Percentiles rank a stretch among this genome's conserved stretches.
Conservation (phyloP, 2,888 invertebrate species). For the Calameuta pallipes region DNA sequence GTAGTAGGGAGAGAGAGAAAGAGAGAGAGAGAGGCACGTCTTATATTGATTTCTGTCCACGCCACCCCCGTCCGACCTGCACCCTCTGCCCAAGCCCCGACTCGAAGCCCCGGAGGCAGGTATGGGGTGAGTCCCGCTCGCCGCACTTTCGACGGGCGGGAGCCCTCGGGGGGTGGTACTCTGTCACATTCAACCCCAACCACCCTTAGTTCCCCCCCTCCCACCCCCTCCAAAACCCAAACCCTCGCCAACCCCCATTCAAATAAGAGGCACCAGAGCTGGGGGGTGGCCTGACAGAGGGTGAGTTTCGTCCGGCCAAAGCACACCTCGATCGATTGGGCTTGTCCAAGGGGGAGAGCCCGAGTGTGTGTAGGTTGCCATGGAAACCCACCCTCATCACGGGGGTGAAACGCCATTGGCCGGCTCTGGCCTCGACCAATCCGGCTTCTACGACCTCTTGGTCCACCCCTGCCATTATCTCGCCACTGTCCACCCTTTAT, state of each 20-base stretch:
- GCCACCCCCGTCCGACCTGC: slow-evolving; percentile 53
- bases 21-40: slow-evolving; percentile 59
- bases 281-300: slow-evolving; percentile 52
- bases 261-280: slow-evolving; percentile 61
- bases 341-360: slow-evolving; percentile 64
- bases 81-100: slow-evolving; percentile 34
- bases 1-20: slow-evolving; percentile 42
- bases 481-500: slow-evolving; percentile 31
- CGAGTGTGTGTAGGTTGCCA: slow-evolving; percentile 57
- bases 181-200: slow-evolving; percentile 65
- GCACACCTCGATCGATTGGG: slow-evolving; percentile 67
- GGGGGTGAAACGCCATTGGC: slow-evolving; percentile 67
- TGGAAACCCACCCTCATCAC: slow-evolving; percentile 61
- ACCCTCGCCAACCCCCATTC: slow-evolving; percentile 45
- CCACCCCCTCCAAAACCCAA: not conserved
- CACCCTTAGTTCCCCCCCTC: slow-evolving; percentile 40
- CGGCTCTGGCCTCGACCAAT: slow-evolving; percentile 49
- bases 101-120: slow-evolving; percentile 30
- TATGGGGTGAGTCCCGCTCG: slow-evolving; percentile 50
- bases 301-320: slow-evolving; percentile 66
- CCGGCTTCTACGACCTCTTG: slow-evolving; percentile 38
- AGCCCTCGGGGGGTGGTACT: slow-evolving; percentile 61
- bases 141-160: slow-evolving; percentile 61
- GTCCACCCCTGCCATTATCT: slow-evolving; percentile 18
- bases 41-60: slow-evolving; percentile 67